Evolutionary conservation across 1,140 invertebrate genomes (phyloP), one percentile per base, ranked within the genome.

Genomic region (Aphaenogaster ashmeadi): DNA sequence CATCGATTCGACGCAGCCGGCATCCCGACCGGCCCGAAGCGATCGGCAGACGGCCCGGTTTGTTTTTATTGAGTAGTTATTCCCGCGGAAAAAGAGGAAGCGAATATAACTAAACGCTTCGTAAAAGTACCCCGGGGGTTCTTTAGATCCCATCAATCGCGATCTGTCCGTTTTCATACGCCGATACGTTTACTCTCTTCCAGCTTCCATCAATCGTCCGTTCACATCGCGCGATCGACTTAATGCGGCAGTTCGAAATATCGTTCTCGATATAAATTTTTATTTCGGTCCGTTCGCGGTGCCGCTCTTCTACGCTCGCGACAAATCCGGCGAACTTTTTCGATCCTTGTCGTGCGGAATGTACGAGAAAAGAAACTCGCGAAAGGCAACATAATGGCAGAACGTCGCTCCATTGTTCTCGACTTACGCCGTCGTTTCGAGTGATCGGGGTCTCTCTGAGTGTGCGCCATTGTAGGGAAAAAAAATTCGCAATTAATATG

Each of bases 31-130:
- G 54, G 80, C 80, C 79, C 8, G 71, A 38, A 71, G 79, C 87
- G 54, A 88, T 86, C 50, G 79, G 38, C 56, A 67, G 69, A 80
- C 64, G 62, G 62, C 64, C 78, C 78, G 21, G 87, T 85, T 72
- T 88, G 88, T 85, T 89, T 88, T 78, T 78, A 74, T 72, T 41
- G 47, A 77, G 54, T 89, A 85, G 87, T 88, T 89, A 85, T 83
- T 74, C 52, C 38, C n/a, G 78, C 47, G 74, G 38, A 33, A 67
- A 88, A 83, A 54, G 62, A 88, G 77, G 64, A 86, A 89, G 50
- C 50, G 75, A 86, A 89, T 86, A 75, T 89, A 89, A 89, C 88
- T 86, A 86, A 89, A 89, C 81, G 88, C 71, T 89, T 80, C 58
- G 87, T 67, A 71, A 86, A 89, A 89, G 27, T 64, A 77, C 54